phyloP scores from a whole-genome alignment of 2,113 vertebrate genomes.

The Promerops cafer region DNA sequence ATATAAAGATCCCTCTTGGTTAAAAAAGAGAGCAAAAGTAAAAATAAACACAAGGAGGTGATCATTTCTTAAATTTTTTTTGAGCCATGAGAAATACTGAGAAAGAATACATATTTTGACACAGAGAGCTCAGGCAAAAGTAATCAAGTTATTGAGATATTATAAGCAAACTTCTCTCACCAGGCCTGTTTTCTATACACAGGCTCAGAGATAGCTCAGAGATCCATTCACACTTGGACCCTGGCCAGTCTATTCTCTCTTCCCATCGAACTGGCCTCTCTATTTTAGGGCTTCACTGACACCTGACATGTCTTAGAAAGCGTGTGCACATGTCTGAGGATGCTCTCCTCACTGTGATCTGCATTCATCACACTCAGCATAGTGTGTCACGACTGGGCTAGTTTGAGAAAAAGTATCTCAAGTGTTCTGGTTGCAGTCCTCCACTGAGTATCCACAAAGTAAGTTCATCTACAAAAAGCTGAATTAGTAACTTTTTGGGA shows the following conservation, averaged over 20 bases:
- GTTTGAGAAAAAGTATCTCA: background rate
- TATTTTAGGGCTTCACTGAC: background rate
- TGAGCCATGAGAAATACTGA: background rate
- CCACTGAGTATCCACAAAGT: background rate
- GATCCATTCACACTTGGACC: background rate
- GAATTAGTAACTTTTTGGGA: background rate
- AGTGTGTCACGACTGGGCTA: background rate
- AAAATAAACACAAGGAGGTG: background rate
- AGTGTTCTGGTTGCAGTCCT: background rate
- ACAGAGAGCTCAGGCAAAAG: background rate
- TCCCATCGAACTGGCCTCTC: background rate
- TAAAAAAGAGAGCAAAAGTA: background rate
- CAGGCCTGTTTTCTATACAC: background rate
- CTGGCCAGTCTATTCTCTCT: background rate
- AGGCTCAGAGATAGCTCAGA: background rate
- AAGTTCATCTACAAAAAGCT: background rate
- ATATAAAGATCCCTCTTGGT: background rate
- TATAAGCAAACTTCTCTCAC: background rate
- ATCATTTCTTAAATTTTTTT: background rate
- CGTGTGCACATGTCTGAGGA: background rate
- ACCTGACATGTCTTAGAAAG: background rate
- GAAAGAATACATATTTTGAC: background rate
- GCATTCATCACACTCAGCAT: background rate
- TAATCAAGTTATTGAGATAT: background rate
- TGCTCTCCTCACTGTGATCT: background rate